These are phyloP conservation scores for Cotesia congregata DNA, from an alignment of 2,888 invertebrate genomes.

Conservation along the genomic window DNA sequence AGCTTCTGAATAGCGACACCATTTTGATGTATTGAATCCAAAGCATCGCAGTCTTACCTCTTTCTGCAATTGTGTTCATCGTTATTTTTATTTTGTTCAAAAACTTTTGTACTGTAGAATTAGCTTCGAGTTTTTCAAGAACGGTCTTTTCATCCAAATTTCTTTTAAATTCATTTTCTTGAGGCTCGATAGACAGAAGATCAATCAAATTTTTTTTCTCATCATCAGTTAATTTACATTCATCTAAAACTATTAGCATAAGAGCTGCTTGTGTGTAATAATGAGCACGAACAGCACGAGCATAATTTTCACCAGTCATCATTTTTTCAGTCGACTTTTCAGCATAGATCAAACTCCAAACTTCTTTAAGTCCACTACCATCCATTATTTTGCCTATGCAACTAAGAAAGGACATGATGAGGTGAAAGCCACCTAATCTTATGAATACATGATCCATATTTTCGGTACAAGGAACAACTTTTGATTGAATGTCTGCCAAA, in stretches of 20 bases:
- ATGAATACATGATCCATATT: constrained; percentile 16
- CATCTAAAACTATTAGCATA: neutral
- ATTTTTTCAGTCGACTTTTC: constrained; percentile 17
- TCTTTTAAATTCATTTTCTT: neutral
- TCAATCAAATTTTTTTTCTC: neutral
- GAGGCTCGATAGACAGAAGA: neutral
- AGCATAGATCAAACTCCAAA: constrained; percentile 11
- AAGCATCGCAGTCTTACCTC: constrained; percentile 18
- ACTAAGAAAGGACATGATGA: constrained; percentile 20
- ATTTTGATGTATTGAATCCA: constrained; percentile 29
- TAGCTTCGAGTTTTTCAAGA: neutral
- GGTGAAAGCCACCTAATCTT: constrained; percentile 23
- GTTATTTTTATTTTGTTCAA: neutral
- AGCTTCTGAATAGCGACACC: constrained; percentile 21
- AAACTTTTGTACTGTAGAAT: neutral
- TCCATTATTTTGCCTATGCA: constrained; percentile 27
- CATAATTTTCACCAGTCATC: constrained; percentile 4
- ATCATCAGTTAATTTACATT: neutral
- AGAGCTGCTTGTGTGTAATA: constrained; percentile 6
- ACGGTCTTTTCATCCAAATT: neutral
- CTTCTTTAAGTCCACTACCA: constrained; percentile 19
- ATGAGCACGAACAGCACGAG: neutral
- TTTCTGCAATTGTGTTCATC: neutral
- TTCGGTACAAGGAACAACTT: neutral
- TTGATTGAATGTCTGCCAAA: neutral